Base-by-base conservation (phyloP, 2,888 invertebrate genomes). In the Spisula subtruncata region DNA sequence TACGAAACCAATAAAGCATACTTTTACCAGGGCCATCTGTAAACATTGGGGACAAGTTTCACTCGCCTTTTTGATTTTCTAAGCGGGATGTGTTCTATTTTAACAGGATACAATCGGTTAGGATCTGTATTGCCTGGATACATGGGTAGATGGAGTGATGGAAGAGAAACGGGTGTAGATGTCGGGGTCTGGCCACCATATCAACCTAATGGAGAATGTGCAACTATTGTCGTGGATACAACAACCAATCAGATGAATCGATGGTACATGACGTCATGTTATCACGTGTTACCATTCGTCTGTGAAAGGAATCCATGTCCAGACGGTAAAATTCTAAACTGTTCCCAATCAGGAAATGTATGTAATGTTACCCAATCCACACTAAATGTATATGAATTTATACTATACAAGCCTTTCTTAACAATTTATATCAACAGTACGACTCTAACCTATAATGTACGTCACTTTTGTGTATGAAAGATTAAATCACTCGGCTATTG, bases 221-320 rank as follows among this genome's bases (percentile, higher is more conserved):
- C 91, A 12, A 92, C 89, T 83, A 85, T 94, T 0, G 85, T 88
- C 29, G 81, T 75, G 75, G 75, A 56, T 20, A 75, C 79, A n/a
- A 71, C 60, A 25, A 66, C 48, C 25, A 66, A 81, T 10, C 60
- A 82, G 0, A 85, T 81, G 2, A 83, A 91, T 48, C 88, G 85
- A 16, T 94, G 94, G 94, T 91, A 93, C 66, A 91, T 94, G 90
- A 92, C 86, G 46, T 87, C 91, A 81, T 95, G 95, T 88, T 88
- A 92, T 51, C 83, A 90, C 35, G 83, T 93, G 25, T 79, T 91
- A 75, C 88, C 93, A 18, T 93, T 92, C 84, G 90, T 93, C 10
- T 95, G 95, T 89, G 92, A 95, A 86, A 88, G 93, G 16, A 85
- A 87, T 35, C 93, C 94, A 0, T 95, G 95, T 89, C 94, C 94